Conservation (phyloP, 2,797 vertebrate species). For the Apogon hyalosoma region DNA sequence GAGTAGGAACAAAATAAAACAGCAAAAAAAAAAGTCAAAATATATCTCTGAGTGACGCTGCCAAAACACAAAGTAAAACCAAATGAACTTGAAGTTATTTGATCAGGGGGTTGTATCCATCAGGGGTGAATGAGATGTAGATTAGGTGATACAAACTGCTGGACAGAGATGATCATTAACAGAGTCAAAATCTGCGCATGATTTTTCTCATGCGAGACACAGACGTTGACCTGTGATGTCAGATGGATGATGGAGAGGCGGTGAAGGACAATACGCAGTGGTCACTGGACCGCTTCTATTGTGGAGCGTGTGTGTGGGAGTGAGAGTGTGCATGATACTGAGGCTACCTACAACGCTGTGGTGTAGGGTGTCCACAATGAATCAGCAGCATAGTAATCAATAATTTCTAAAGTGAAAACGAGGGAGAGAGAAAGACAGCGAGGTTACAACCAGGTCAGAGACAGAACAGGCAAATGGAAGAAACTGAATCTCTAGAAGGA, state of each 20-base stretch:
- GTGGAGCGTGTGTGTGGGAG: slow-evolving; percentile 1
- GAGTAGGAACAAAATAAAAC: slow-evolving; percentile 17
- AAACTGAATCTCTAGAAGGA: slow-evolving; percentile 28
- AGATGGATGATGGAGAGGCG: slow-evolving; percentile 28
- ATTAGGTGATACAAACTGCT: slow-evolving; percentile 44
- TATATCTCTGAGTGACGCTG: slow-evolving; percentile 38
- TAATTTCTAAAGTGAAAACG: slow-evolving; percentile 17
- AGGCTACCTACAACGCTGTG: slow-evolving; percentile 31
- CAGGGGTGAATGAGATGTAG: slow-evolving; percentile 39
- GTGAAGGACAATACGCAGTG: slow-evolving; percentile 31
- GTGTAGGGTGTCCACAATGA: slow-evolving; percentile 40
- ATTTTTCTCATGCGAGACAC: slow-evolving; percentile 32
- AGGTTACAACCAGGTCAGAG: slow-evolving; percentile 53
- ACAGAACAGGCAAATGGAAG: slow-evolving; percentile 21
- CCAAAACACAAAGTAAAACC: slow-evolving; percentile 58
- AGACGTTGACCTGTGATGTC: slow-evolving; percentile 24
- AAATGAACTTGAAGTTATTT: slow-evolving; percentile 47
- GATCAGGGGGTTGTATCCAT: slow-evolving; percentile 55
- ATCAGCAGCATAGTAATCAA: slow-evolving; percentile 38
- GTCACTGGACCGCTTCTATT: slow-evolving; percentile 14
- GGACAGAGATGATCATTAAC: slow-evolving; percentile 35
- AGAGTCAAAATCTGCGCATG: slow-evolving; percentile 26
- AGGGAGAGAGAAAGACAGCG: slow-evolving; percentile 7
- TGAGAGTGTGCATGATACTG: slow-evolving; percentile 17
- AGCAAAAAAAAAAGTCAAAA: slow-evolving; percentile 3